These are phyloP conservation scores for Campaea margaritaria DNA, from an alignment of 2,888 invertebrate genomes.

Conservation along the genomic window DNA sequence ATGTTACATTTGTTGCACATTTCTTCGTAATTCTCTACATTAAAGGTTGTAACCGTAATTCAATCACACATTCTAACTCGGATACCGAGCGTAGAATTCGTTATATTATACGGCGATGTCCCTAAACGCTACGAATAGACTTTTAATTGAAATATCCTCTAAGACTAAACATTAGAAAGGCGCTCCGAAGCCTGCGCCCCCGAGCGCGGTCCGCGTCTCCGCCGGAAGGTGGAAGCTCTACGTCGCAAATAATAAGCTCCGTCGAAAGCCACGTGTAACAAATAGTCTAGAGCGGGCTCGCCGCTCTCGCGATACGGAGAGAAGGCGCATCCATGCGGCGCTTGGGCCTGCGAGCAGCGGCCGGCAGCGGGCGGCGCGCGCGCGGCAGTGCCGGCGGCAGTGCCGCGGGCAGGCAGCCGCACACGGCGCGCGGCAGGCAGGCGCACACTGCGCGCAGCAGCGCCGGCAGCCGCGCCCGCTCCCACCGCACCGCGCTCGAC, in stretches of 20 bases:
- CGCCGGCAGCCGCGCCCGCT: slow-evolving; percentile 81
- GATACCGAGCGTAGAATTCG: no score
- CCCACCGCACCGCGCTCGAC: slow-evolving; percentile 64
- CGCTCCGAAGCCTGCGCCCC: no score
- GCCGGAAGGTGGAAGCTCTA: no score
- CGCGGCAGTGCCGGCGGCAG: slow-evolving; percentile 21
- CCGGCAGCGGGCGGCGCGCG: slow-evolving; percentile 20
- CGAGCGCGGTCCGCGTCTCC: no score
- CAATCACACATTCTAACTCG: no score
- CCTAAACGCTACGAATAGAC: neutral
- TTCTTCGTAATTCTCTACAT: neutral
- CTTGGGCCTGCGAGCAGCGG: neutral
- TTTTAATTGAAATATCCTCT: neutral
- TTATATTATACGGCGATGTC: slow-evolving; percentile 4
- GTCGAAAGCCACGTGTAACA: no score
- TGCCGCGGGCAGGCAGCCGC: slow-evolving; percentile 3
- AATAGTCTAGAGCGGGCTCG: no score
- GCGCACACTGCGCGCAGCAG: slow-evolving; percentile 54
- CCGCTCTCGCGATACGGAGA: neutral
- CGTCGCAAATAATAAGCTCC: no score
- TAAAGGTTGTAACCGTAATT: no score
- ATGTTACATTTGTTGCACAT: neutral
- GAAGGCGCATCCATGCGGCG: neutral
- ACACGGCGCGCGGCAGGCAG: slow-evolving; percentile 36
- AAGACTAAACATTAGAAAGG: no score